Conservation (phyloP, 2,888 invertebrate species). For the Copidosoma aretas region DNA sequence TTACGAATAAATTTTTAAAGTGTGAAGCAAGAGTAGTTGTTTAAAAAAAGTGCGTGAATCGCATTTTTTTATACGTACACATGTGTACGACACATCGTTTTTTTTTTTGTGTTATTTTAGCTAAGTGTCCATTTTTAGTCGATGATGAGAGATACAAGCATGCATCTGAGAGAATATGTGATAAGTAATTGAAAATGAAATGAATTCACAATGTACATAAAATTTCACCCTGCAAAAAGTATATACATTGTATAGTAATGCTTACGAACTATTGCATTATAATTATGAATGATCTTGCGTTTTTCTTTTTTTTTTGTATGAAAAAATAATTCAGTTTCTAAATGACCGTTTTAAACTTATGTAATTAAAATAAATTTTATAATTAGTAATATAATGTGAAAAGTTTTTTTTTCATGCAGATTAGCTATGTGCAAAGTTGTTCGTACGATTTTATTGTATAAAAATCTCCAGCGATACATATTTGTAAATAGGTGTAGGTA, state of each 20-base stretch:
- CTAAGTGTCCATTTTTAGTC: slow-evolving; percentile 29
- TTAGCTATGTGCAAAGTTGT: not conserved
- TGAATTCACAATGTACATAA: too few relatives aligned
- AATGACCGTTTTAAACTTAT: too few relatives aligned
- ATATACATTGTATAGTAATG: too few relatives aligned
- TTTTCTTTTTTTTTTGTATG: too few relatives aligned
- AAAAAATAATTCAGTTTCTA: too few relatives aligned
- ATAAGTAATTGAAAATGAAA: not conserved
- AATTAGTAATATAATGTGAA: not conserved
- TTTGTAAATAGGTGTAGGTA: too few relatives aligned
- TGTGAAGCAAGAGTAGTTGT: slow-evolving; percentile 11
- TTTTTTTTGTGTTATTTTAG: slow-evolving; percentile 24
- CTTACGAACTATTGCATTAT: too few relatives aligned
- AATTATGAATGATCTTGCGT: too few relatives aligned
- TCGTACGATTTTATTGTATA: not conserved
- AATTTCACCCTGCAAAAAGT: too few relatives aligned
- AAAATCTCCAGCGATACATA: not conserved
- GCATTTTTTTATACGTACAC: slow-evolving; percentile 18
- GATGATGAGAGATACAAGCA: slow-evolving; percentile 8
- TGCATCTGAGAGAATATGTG: not conserved
- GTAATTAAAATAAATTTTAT: too few relatives aligned
- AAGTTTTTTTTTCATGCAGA: not conserved
- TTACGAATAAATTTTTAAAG: slow-evolving; percentile 27
- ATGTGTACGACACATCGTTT: too few relatives aligned
- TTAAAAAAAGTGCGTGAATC: slow-evolving; percentile 6